Evolutionary conservation across 2,113 vertebrate species (phyloP).

Genomic region (Malurus melanocephalus): DNA sequence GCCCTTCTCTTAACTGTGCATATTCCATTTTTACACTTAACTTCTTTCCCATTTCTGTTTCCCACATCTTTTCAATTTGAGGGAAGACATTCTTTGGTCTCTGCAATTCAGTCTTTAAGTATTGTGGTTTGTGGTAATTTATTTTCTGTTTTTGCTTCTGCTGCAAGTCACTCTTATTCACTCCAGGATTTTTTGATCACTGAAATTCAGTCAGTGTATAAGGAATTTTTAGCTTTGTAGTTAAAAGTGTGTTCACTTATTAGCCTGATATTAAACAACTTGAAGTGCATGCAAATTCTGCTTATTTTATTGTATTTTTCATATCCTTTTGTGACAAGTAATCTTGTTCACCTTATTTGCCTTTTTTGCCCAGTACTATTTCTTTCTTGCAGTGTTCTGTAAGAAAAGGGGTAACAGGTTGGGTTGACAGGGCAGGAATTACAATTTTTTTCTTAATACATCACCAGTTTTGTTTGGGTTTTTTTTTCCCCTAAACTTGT

Average conservation of each 20-base stretch:
- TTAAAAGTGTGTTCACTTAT: not conserved
- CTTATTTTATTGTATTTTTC: not conserved
- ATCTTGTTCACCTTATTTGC: not conserved
- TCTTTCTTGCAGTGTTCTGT: not conserved
- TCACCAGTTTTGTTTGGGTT: rapidly evolving
- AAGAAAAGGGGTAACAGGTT: not conserved
- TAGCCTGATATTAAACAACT: not conserved
- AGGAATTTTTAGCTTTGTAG: not conserved
- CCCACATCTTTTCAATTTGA: not conserved
- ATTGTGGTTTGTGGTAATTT: not conserved
- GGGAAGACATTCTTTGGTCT: not conserved
- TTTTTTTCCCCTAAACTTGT: rapidly evolving
- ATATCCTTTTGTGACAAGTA: not conserved
- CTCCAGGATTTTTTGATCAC: not conserved
- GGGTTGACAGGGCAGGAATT: not conserved
- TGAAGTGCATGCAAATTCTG: not conserved
- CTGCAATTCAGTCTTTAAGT: not conserved
- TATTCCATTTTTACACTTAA: not conserved
- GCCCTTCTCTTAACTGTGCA: not conserved
- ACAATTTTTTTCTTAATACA: not conserved
- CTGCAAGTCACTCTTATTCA: not conserved
- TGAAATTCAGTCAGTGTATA: not conserved
- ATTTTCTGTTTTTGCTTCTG: not conserved
- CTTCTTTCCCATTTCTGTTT: not conserved
- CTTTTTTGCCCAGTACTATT: not conserved